Evolutionary conservation across 2,888 invertebrate genomes (phyloP).

Genomic region (Sphaerophoria taeniata): DNA sequence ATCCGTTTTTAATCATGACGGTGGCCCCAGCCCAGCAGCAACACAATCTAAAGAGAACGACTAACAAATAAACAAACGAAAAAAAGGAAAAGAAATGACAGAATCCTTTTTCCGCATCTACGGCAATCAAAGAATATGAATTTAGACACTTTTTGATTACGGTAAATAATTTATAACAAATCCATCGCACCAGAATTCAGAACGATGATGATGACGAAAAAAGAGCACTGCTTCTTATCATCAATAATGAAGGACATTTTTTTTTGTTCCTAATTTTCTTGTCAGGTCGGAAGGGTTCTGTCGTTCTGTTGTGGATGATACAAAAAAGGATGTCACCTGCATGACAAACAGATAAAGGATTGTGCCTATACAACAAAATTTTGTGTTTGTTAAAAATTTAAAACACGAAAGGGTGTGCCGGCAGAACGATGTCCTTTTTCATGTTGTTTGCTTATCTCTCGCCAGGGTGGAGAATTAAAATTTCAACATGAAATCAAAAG

Average conservation of each 20-base stretch:
- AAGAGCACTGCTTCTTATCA: constrained; percentile 35
- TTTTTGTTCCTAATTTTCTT: not conserved
- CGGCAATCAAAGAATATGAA: constrained; percentile 56
- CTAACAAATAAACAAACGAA: not conserved
- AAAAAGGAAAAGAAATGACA: constrained; percentile 15
- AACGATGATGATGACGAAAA: not conserved
- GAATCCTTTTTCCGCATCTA: constrained; percentile 38
- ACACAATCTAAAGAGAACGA: not conserved
- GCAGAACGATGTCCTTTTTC: constrained; percentile 57
- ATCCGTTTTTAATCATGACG: constrained; percentile 60
- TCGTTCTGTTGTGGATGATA: not conserved
- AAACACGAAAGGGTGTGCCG: constrained; percentile 65
- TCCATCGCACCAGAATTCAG: constrained; percentile 24
- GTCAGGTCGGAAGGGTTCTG: not conserved
- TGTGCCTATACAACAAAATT: constrained; percentile 16
- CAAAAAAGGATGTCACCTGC: constrained; percentile 51
- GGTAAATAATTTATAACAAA: constrained; percentile 66
- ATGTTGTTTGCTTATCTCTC: constrained; percentile 68
- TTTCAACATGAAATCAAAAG: constrained; percentile 67
- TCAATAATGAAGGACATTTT: constrained; percentile 49
- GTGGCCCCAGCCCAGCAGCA: not conserved
- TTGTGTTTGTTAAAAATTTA: constrained; percentile 56
- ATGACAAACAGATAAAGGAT: constrained; percentile 42
- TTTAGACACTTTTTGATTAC: constrained; percentile 69
- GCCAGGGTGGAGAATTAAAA: constrained; percentile 56